Evolutionary conservation across 2,797 vertebrate genomes (phyloP).

Genomic region (Lutjanus argentimaculatus): DNA sequence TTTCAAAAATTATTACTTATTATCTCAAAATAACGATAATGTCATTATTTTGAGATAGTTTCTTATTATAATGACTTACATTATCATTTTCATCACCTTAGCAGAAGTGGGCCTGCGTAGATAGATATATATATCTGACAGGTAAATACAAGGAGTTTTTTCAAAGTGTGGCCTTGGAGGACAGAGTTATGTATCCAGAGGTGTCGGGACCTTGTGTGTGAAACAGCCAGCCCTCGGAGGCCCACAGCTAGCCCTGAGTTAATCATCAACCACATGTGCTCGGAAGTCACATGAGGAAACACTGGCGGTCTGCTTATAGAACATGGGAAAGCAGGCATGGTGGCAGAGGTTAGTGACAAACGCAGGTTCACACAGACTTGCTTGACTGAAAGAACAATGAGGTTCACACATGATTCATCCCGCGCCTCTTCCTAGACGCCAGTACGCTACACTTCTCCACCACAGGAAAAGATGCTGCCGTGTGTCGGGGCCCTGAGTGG

Average conservation of each 20-base stretch:
- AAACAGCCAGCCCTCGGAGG: conserved; percentile 21
- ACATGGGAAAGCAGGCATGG: conserved; percentile 73
- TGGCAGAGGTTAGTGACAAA: conserved; percentile 69
- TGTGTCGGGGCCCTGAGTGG: conserved; percentile 53
- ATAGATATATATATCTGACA: neutral
- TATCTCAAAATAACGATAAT: too few relatives aligned
- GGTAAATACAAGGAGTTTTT: conserved; percentile 6
- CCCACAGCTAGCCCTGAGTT: conserved; percentile 60
- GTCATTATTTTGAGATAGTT: too few relatives aligned
- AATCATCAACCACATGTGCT: conserved; percentile 57
- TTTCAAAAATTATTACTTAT: too few relatives aligned
- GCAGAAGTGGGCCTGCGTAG: too few relatives aligned
- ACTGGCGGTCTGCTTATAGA: conserved; percentile 70
- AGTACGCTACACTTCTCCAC: conserved; percentile 38
- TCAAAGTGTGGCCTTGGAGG: conserved; percentile 12
- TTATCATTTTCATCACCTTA: too few relatives aligned
- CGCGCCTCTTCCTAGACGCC: conserved; percentile 76
- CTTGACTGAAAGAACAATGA: conserved; percentile 82
- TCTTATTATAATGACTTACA: too few relatives aligned
- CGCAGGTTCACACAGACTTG: conserved; percentile 63
- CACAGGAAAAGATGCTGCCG: conserved; percentile 69
- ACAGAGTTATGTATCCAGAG: conserved; percentile 14
- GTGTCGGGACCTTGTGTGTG: conserved; percentile 41
- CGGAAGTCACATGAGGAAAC: conserved; percentile 63
- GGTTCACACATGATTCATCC: conserved; percentile 82